Base-by-base conservation (phyloP, 2,888 invertebrate species). In the Latrodectus elegans region DNA sequence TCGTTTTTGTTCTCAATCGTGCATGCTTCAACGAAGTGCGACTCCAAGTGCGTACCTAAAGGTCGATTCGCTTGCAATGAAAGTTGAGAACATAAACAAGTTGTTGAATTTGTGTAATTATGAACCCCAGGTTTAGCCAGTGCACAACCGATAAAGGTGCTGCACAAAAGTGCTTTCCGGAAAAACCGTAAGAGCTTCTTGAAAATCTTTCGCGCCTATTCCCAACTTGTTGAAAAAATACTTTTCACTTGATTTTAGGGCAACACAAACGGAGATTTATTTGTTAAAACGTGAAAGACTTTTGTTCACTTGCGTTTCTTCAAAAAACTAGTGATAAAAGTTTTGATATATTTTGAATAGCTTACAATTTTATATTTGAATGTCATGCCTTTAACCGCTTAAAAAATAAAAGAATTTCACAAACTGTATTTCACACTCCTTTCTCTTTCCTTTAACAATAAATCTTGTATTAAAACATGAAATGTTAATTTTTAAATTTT, bases 91-190 rank as follows among this genome's bases (percentile, higher is more conserved):
- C 77, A 72, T 77, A 87, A 87, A 87, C 86, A 87, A 81, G 81
- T 67, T 77, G 77, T 82, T 82, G 86, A 80, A 81, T 87, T 81
- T 81, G 77, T 67, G 86, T 81, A 87, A 87, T 87, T 87, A 87
- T 76, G 15, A 67, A 53, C 67, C 11, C 26, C 67, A n/a, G 6
- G 60, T n/a, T 12, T n/a, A 60, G n/a, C 60, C 38, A 60, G n/a
- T 60, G 60, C n/a, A 15, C 60, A 15, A n/a, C n/a, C 60, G 12
- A 11, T 60, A 15, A 60, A 60, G 60, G 60, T 60, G 60, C 60
- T n/a, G 60, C 14, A n/a, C 12, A 60, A n/a, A 60, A 60, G 60
- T 15, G 60, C 60, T 60, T 60, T 60, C 6, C n/a, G 10, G n/a
- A 60, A 60, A 60, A 60, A n/a, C n/a, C 11, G 4, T 60, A 60